phyloP scores from a whole-genome alignment of 1,140 invertebrate species.

The Drosophila ironensis region DNA sequence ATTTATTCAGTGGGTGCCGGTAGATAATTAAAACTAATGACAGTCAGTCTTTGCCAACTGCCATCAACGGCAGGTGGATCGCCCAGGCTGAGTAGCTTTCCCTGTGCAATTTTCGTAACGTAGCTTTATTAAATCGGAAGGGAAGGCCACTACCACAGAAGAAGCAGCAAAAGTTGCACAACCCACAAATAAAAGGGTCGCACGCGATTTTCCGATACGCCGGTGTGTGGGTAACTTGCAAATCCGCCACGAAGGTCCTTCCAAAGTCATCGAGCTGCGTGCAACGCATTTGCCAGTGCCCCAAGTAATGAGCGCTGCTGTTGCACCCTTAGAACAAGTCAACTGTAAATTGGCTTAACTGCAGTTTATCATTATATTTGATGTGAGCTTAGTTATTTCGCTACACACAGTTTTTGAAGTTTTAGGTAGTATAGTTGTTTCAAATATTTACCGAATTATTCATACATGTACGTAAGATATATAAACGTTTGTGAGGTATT shows the following conservation, averaged over 20 bases:
- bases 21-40: conserved; percentile 70
- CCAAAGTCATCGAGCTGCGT: conserved; percentile 60
- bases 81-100: conserved; percentile 55
- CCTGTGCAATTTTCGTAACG: conserved; percentile 35
- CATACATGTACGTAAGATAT: too few species aligned
- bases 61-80: conserved; percentile 30
- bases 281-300: conserved; percentile 46
- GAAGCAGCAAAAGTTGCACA: conserved; percentile 55
- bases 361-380: conserved; percentile 76
- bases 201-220: conserved; percentile 54
- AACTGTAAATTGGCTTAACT: conserved; percentile 77
- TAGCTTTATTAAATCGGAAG: conserved; percentile 62
- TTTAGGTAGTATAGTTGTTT: too few species aligned
- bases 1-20: conserved; percentile 35
- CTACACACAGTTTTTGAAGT: conserved; percentile 42
- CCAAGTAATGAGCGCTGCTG: conserved; percentile 39
- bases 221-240: conserved; percentile 22
- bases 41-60: conserved; percentile 11
- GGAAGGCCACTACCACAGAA: conserved; percentile 39
- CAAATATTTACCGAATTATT: too few species aligned
- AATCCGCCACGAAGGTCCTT: conserved; percentile 53
- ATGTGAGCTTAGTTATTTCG: conserved; percentile 52
- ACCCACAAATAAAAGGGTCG: conserved; percentile 41
- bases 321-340: conserved; percentile 55
- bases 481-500: too few species aligned